Evolutionary conservation across 2,113 vertebrate species (phyloP).

Genomic region (Trinectes maculatus): DNA sequence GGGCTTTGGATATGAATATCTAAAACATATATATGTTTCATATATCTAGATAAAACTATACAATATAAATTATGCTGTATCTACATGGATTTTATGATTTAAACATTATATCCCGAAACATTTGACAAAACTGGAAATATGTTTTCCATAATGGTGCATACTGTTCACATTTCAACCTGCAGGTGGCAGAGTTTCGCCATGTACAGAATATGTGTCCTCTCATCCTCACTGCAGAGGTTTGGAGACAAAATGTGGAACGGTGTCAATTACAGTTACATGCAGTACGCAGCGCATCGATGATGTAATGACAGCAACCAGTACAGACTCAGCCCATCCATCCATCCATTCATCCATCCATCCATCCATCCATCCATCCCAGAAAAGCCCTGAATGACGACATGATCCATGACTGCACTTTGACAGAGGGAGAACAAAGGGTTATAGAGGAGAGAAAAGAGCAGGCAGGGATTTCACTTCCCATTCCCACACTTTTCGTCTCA

Average conservation of each 20-base stretch:
- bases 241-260: constrained; percentile 2
- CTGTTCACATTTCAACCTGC: constrained; percentile 32
- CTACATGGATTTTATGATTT: not conserved
- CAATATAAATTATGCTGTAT: not conserved
- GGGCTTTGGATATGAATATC: not conserved
- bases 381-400: too few species aligned
- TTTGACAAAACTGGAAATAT: not conserved
- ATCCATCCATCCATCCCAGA: too few species aligned
- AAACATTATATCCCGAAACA: not conserved
- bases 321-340: not conserved
- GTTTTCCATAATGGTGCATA: not conserved
- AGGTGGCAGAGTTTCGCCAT: constrained; percentile 62
- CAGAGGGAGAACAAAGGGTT: constrained; percentile 23
- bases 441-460: constrained; percentile 27
- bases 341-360: too few species aligned
- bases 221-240: constrained; percentile 38
- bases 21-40: not conserved
- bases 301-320: constrained; percentile 7
- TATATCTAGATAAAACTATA: not conserved
- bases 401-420: too few species aligned
- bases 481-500: constrained; percentile 9
- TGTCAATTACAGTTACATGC: not conserved
- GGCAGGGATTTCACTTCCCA: not conserved
- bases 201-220: not conserved
- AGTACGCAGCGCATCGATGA: constrained; percentile 4